phyloP scores from a whole-genome alignment of 2,888 invertebrate species.

The Cynaeus angustus region DNA sequence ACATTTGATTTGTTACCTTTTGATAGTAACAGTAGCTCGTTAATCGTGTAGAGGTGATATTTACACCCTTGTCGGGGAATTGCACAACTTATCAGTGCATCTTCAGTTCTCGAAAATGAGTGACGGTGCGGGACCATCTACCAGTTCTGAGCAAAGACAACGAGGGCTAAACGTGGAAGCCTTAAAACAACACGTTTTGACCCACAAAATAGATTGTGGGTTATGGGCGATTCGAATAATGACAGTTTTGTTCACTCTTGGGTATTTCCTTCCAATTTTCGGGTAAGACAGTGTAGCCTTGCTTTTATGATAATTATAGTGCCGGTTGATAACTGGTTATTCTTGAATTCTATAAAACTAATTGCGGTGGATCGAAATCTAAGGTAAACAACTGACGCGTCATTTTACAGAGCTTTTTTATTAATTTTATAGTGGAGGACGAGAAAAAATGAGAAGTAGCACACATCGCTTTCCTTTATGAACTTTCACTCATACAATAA shows the following conservation, averaged over 20 bases:
- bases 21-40: neutral
- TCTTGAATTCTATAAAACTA: slow-evolving; percentile 31
- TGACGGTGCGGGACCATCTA: slow-evolving; percentile 53
- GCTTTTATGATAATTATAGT: slow-evolving; percentile 35
- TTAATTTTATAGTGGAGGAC: slow-evolving; percentile 2
- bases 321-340: slow-evolving; percentile 33
- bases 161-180: slow-evolving; percentile 76
- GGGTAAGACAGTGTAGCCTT: slow-evolving; percentile 77
- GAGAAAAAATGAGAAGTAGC: slow-evolving; percentile 13
- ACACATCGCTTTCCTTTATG: slow-evolving; percentile 44
- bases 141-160: slow-evolving; percentile 49
- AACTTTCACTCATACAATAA: slow-evolving; percentile 37
- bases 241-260: slow-evolving; percentile 87
- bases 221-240: slow-evolving; percentile 91
- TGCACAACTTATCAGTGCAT: slow-evolving; percentile 5
- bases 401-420: neutral
- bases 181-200: slow-evolving; percentile 82
- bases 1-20: neutral
- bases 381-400: slow-evolving; percentile 17
- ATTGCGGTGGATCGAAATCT: neutral
- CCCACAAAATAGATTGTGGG: slow-evolving; percentile 90
- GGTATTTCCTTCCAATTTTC: slow-evolving; percentile 91
- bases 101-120: slow-evolving; percentile 55
- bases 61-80: neutral
- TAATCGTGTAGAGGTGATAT: neutral